Evolutionary conservation across 2,888 invertebrate genomes (phyloP).

Genomic region (Prenolepis imparis): DNA sequence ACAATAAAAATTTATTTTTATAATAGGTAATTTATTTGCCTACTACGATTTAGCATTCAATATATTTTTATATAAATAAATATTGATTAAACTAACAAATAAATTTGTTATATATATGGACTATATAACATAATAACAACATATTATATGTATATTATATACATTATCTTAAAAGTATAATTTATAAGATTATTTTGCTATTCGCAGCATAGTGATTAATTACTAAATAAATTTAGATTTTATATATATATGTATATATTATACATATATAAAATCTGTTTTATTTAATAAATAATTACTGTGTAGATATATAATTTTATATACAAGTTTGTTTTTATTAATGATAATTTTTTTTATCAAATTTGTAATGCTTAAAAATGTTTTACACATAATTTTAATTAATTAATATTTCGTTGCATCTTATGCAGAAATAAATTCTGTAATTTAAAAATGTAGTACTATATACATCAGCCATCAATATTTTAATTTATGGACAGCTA

Average conservation of each 20-base stretch:
- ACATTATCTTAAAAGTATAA: not conserved
- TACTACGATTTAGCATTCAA: not conserved
- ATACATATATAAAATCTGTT: too few species aligned
- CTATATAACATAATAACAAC: not conserved
- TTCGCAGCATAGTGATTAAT: too few species aligned
- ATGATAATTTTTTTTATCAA: not conserved
- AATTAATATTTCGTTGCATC: not conserved
- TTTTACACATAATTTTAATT: not conserved
- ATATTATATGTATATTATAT: not conserved
- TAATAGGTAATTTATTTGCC: constrained; percentile 25
- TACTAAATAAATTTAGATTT: too few species aligned
- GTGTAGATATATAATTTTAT: too few species aligned
- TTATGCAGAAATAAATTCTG: not conserved
- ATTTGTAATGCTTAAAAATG: not conserved
- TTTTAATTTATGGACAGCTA: not conserved
- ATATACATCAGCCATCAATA: not conserved
- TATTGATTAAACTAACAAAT: not conserved
- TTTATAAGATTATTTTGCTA: not conserved
- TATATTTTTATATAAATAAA: not conserved
- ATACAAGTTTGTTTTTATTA: not conserved
- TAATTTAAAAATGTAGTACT: not conserved
- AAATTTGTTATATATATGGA: not conserved
- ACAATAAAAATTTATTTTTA: not conserved
- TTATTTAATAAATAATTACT: too few species aligned
- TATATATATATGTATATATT: too few species aligned